These are phyloP conservation scores for Sarcophilus harrisii DNA, from an alignment of 2,797 vertebrate species.

Conservation along the genomic window DNA sequence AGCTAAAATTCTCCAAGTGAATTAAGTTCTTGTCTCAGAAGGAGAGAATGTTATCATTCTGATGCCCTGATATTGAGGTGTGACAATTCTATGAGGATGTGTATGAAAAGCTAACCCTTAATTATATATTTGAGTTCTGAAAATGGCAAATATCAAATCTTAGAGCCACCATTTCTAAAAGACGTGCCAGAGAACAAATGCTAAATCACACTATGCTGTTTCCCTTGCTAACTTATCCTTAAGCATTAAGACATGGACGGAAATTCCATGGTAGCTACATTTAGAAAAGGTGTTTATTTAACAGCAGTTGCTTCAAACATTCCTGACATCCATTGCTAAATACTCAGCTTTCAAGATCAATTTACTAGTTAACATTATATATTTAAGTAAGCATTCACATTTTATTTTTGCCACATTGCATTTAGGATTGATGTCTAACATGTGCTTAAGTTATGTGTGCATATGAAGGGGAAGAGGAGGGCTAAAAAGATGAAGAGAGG, in stretches of 20 bases:
- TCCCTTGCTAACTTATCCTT: slow-evolving; percentile 64
- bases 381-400: slow-evolving; percentile 43
- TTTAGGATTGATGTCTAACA: background rate
- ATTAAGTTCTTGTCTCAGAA: slow-evolving; percentile 35
- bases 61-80: background rate
- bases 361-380: slow-evolving; percentile 49
- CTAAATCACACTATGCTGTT: slow-evolving; percentile 67
- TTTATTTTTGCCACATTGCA: background rate
- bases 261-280: slow-evolving; percentile 66
- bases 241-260: slow-evolving; percentile 77
- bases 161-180: slow-evolving; percentile 59
- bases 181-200: slow-evolving; percentile 68
- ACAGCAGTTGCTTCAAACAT: slow-evolving; percentile 72
- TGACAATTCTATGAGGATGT: background rate
- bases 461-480: background rate
- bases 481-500: background rate
- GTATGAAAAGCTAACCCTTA: slow-evolving; percentile 25
- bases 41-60: background rate
- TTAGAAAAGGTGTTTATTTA: slow-evolving; percentile 73
- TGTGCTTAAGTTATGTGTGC: background rate
- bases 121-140: slow-evolving; percentile 9
- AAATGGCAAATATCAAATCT: slow-evolving; percentile 47
- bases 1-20: slow-evolving; percentile 25
- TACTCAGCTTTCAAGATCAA: slow-evolving; percentile 68
- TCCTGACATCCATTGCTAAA: slow-evolving; percentile 72